Percentiles rank a stretch among this genome's conserved stretches.
These are phyloP conservation scores for Cyprinodon brontotheroides DNA, from an alignment of 2,113 vertebrate species.

Conservation along the genomic window DNA sequence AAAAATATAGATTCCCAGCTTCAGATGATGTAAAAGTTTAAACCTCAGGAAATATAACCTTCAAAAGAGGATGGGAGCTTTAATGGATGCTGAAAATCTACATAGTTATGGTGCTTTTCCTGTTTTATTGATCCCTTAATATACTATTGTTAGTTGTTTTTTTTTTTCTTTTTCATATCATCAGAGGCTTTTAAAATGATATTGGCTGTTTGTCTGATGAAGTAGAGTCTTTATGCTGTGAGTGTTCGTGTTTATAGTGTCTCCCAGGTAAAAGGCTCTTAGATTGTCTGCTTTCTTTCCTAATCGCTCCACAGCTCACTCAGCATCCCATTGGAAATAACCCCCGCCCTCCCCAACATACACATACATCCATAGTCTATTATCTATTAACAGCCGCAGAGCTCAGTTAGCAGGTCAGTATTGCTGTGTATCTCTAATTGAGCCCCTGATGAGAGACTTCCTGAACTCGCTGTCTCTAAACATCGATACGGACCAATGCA, in stretches of 20 bases:
- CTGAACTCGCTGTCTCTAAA: slow-evolving; percentile 36
- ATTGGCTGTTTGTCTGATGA: not conserved
- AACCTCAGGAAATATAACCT: no score
- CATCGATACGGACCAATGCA: slow-evolving; percentile 5
- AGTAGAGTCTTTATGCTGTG: slow-evolving; percentile 9
- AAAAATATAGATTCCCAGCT: no score
- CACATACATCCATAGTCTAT: slow-evolving; percentile 19
- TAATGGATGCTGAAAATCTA: not conserved
- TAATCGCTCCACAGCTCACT: slow-evolving; percentile 59
- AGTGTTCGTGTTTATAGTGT: slow-evolving; percentile 22
- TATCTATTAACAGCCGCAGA: slow-evolving; percentile 47
- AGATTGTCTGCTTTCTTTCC: slow-evolving; percentile 38
- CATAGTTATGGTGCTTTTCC: not conserved
- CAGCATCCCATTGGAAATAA: slow-evolving; percentile 55
- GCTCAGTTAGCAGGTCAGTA: slow-evolving; percentile 43
- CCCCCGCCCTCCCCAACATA: slow-evolving; percentile 1
- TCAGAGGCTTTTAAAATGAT: not conserved
- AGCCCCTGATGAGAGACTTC: slow-evolving; percentile 51
- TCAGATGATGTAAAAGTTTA: no score
- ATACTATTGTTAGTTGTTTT: not conserved
- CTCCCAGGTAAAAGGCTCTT: slow-evolving; percentile 34
- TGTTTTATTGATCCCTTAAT: no score
- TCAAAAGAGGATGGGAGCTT: not conserved
- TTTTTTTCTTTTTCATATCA: not conserved
- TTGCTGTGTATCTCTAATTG: slow-evolving; percentile 51